Conservation (phyloP, 2,797 vertebrate species). For the Poeciliopsis presidionis region DNA sequence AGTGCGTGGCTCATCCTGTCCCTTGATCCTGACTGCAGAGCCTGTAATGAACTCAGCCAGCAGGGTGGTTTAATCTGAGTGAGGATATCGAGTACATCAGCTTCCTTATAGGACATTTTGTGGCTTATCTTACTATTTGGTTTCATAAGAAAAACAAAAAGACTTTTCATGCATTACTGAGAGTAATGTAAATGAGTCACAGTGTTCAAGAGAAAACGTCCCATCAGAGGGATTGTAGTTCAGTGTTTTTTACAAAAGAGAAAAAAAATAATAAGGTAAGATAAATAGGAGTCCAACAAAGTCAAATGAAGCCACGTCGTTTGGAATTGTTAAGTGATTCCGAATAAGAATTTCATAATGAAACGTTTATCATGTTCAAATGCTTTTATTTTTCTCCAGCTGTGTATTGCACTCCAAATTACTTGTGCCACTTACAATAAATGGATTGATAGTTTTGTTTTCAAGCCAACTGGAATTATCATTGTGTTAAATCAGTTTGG, state of each 20-base stretch:
- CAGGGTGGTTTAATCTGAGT: slow-evolving; percentile 33
- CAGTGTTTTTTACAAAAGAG: background rate
- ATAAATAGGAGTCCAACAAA: background rate
- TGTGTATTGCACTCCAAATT: background rate
- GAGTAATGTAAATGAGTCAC: slow-evolving; percentile 18
- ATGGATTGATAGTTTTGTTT: background rate
- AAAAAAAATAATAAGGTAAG: background rate
- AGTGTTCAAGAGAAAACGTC: slow-evolving; percentile 12
- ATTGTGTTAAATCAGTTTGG: background rate
- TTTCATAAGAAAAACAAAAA: background rate
- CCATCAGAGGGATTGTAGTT: slow-evolving; percentile 34
- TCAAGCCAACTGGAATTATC: background rate
- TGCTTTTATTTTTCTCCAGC: background rate
- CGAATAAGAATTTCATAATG: background rate
- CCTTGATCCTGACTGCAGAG: slow-evolving; percentile 27
- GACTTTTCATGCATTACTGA: background rate
- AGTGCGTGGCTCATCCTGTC: slow-evolving; percentile 40
- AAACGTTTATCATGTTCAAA: background rate
- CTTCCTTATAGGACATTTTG: slow-evolving; percentile 15
- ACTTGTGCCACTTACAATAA: background rate
- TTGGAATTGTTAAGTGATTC: background rate
- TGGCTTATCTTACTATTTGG: background rate
- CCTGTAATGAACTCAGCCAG: slow-evolving; percentile 16
- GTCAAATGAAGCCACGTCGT: background rate
- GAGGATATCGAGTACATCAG: slow-evolving; percentile 7